Percentiles rank a stretch among this genome's conserved stretches.
phyloP scores from a whole-genome alignment of 2,888 invertebrate genomes.

The Teleogryllus oceanicus region DNA sequence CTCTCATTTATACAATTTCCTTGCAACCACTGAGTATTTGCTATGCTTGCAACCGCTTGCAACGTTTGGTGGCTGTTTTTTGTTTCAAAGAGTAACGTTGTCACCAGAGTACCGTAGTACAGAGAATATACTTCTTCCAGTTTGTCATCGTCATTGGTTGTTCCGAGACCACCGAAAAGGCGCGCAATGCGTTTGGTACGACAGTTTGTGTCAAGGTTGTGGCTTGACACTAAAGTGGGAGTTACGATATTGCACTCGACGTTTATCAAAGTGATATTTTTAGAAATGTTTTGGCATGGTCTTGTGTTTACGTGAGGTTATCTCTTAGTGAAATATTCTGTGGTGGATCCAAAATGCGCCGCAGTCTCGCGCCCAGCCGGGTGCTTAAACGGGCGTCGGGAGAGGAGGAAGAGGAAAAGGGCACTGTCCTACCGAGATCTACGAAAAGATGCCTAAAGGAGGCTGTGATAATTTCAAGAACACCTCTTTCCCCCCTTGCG shows the following conservation, averaged over 20 bases:
- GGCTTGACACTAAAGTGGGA: too few species aligned
- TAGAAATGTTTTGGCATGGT: constrained; percentile 26
- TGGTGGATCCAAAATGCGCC: constrained; percentile 35
- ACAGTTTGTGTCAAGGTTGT: too few species aligned
- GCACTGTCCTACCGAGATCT: neutral
- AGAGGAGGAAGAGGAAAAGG: neutral
- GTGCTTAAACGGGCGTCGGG: constrained; percentile 32
- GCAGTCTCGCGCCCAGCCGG: constrained; percentile 40
- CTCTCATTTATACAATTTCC: too few species aligned
- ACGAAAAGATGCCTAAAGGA: neutral
- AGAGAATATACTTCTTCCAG: too few species aligned
- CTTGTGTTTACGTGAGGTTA: constrained; percentile 36
- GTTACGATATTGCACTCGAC: neutral
- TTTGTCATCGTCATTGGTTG: too few species aligned
- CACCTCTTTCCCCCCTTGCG: neutral
- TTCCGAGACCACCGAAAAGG: too few species aligned
- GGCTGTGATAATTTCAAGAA: neutral
- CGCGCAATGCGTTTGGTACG: too few species aligned
- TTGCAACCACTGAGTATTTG: too few species aligned
- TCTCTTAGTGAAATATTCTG: neutral
- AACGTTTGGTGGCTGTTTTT: too few species aligned
- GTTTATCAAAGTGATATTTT: constrained; percentile 18
- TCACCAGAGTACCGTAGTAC: too few species aligned
- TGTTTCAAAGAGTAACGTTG: too few species aligned
- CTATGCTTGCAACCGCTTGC: too few species aligned